Base-by-base conservation (phyloP, 1,140 invertebrate genomes). In the Lepidurus apus region DNA sequence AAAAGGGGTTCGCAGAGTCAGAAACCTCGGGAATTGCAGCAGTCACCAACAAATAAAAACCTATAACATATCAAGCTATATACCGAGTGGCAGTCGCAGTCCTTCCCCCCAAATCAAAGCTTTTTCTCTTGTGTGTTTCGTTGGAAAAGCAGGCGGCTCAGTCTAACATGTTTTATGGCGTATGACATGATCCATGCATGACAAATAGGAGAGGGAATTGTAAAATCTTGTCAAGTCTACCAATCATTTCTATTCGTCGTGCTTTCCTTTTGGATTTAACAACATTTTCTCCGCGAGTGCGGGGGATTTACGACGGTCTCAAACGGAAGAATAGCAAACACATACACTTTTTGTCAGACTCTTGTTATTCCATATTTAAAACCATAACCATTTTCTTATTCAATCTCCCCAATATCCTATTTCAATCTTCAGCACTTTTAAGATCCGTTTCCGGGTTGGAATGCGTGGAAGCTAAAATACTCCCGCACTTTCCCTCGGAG, bases 161-260 rank as follows among this genome's bases (percentile, higher is more conserved):
- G 53, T 17, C 17, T 65, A 65, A 65, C 53, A 47, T 47, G 53
- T 65, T 65, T 65, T 65, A 65, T 65, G 53, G 53, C 21, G 53
- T 21, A 17, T 65, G 53, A 65, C 53, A 65, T 65, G 13, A 65
- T 65, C 53, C 53, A 65, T 65, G 53, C 53, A 65, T 65, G 13
- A 17, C 13, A 65, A 65, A 65, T 21, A 65, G 53, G 13, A 13
- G 53, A 65, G 21, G 3, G 53, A 65, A 65, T 65, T 13, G 53
- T 65, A 65, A 65, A 65, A 65, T 65, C 53, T 65, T 17, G 8
- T 17, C 13, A 9, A 17, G 7, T 9, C 53, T 65, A n/a, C 53
- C 53, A 13, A 17, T 65, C 53, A 65, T 65, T 65, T 21, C 53
- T 7, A 65, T 65, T 65, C 53, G 17, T 65, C 1, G 9, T 65